Base-by-base conservation (phyloP, 2,888 invertebrate species). In the Melanophora roralis region DNA sequence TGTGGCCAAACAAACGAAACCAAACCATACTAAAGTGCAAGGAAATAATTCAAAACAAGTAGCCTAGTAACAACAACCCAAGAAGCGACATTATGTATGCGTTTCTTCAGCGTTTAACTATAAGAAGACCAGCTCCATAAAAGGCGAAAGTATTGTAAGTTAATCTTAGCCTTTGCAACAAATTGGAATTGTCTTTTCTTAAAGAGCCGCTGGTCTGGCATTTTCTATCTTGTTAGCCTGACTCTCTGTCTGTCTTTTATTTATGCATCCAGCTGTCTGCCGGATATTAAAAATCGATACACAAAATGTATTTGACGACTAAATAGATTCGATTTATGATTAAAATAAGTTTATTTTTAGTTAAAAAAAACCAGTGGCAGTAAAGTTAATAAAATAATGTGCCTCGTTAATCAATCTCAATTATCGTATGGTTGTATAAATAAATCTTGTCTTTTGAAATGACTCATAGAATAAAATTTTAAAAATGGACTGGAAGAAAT, bases 111-210 rank as follows among this genome's bases (percentile, higher is more conserved):
- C 8, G 55, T 51, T 45, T 62, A 59, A 27, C 38, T 68, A 53
- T 16, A 45, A 51, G 40, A 68, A 62, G 57, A 65, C 27, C 69
- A 57, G 43, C 47, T 40, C 74, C 74, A 51, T 74, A 74, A 74
- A 74, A 60, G 65, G 74, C 34, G 59, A 59, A 57, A 67, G 57
- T 59, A 74, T 67, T 74, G 74, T 67, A 74, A 59, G 67, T 74
- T 74, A 74, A 74, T 74, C 74, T 74, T 59, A 32, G 43, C 59
- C 59, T 74, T 74, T 67, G 74, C 67, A 74, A 67, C 74, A 67
- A n/a, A 51, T 27, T 59, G 51, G 14, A 59, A 21, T 59, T 49
- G 43, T 19, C 21, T 12, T 23, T 38, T n/a, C 21, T 21, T 27
- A 27, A 6, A 27, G 6, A 36, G 55, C 36, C 36, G n/a, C 32